Base-by-base conservation (phyloP, 2,888 invertebrate genomes). In the Ptychoptera contaminata region DNA sequence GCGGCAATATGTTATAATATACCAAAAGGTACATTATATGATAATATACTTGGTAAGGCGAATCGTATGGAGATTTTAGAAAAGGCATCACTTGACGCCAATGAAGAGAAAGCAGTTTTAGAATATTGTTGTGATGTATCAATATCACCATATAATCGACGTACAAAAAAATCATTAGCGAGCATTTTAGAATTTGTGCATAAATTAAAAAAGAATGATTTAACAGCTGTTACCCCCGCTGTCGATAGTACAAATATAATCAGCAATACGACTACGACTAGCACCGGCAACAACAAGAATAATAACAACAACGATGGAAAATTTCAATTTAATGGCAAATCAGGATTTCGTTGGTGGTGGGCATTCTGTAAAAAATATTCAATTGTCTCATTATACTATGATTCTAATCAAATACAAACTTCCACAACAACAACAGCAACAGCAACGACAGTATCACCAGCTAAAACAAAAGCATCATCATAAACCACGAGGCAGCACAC, bases 321-420 rank as follows among this genome's bases (percentile, higher is more conserved):
- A 49, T 82, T 82, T 57, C 63, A 71, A 49, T 80, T 82, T 55
- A 70, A 73, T 45, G 77, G 79, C n/a, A 67, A 79, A n/a, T 74
- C 76, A 16, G 81, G 81, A 1, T 82, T 78, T 55, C 66, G 80
- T 11, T 82, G 82, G 82, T 82, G 82, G 82, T 82, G 82, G 82
- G 82, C 82, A 1, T 82, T 82, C 56, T 82, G 82, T 65, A 82
- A 82, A 63, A 82, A 82, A 56, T 77, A 82, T 64, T 77, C 78
- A 45, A 77, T 82, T 49, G 79, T 79, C 2, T 81, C 81, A 44
- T 60, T 76, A 42, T 74, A 73, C 56, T 75, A 68, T 51, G 68
- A 70, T 44, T 62, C 58, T 49, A 55, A 53, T 46, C 29, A 23
- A 7, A 5, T 7, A 23, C 23, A 23, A 23, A 23, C n/a, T n/a